Conservation (phyloP, 1,140 invertebrate genomes). For the Pseudomyrmex dendroicus region DNA sequence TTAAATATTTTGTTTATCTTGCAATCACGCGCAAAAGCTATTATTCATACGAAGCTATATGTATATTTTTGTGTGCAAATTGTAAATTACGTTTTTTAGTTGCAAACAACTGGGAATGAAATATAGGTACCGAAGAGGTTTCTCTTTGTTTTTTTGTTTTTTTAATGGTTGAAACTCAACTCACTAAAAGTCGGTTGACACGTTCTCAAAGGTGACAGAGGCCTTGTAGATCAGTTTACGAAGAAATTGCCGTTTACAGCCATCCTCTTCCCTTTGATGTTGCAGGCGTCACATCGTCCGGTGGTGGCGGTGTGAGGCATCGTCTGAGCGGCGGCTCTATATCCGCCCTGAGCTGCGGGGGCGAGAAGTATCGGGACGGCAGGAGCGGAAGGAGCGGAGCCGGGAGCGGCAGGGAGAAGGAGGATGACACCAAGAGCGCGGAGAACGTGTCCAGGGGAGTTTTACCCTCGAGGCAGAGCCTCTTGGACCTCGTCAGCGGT, state of each 20-base stretch:
- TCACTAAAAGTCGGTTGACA: too few species aligned
- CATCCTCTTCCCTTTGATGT: constrained; percentile 38
- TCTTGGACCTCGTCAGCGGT: constrained; percentile 83
- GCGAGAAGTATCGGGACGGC: constrained; percentile 84
- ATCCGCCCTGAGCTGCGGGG: constrained; percentile 76
- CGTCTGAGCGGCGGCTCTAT: constrained; percentile 82
- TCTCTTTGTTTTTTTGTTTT: too few species aligned
- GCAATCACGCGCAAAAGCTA: too few species aligned
- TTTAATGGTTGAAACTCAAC: too few species aligned
- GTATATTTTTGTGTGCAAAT: too few species aligned
- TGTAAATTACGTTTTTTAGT: too few species aligned
- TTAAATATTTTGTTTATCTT: too few species aligned
- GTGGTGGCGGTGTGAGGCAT: constrained; percentile 83
- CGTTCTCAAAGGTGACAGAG: neutral
- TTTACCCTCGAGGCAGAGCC: constrained; percentile 82
- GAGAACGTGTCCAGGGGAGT: constrained; percentile 79
- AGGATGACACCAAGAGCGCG: constrained; percentile 83
- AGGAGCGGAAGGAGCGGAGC: constrained; percentile 77
- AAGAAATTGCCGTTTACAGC: constrained; percentile 3
- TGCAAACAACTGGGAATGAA: too few species aligned
- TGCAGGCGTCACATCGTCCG: constrained; percentile 86
- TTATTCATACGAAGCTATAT: too few species aligned
- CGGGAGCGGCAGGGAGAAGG: constrained; percentile 69
- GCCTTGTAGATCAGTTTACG: neutral
- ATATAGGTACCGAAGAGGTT: too few species aligned